A percentile compares a stretch with the other conserved stretches of the same genome.
These are phyloP conservation scores for Eupithecia centaureata DNA, from an alignment of 2,888 invertebrate genomes.

Conservation along the genomic window DNA sequence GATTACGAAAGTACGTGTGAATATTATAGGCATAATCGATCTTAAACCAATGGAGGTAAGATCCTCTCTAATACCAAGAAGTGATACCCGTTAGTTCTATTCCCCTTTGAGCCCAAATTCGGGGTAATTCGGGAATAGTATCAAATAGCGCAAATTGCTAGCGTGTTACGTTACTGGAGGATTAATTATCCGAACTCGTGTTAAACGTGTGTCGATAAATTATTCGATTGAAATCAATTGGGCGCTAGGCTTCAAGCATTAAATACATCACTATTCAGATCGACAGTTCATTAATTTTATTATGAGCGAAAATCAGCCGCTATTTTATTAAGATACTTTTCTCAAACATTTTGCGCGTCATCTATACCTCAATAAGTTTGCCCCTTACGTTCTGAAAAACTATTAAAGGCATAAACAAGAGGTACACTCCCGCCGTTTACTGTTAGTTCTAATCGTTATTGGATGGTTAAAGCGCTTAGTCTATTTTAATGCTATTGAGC, in stretches of 20 bases:
- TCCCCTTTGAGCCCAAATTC: constrained; percentile 1
- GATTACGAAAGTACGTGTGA: neutral
- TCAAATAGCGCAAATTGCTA: constrained; percentile 10
- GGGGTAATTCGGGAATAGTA: constrained; percentile 12
- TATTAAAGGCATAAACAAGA: no score
- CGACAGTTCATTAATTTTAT: neutral
- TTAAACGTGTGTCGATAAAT: constrained; percentile 10
- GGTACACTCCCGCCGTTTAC: no score
- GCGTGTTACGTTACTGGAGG: constrained; percentile 7
- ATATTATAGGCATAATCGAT: neutral
- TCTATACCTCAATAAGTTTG: no score
- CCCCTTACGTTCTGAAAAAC: no score
- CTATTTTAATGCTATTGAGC: no score
- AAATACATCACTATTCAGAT: neutral
- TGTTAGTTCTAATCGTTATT: no score
- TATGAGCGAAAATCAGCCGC: neutral
- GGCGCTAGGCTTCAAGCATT: neutral
- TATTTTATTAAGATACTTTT: neutral
- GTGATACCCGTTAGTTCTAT: constrained; percentile 3
- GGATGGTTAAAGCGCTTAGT: no score
- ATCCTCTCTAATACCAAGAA: neutral
- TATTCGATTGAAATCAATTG: constrained; percentile 9
- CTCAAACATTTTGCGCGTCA: no score
- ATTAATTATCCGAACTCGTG: constrained; percentile 16
- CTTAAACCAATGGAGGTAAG: neutral